Conservation (phyloP, 2,888 invertebrate genomes). For the Palloptera scutellata region DNA sequence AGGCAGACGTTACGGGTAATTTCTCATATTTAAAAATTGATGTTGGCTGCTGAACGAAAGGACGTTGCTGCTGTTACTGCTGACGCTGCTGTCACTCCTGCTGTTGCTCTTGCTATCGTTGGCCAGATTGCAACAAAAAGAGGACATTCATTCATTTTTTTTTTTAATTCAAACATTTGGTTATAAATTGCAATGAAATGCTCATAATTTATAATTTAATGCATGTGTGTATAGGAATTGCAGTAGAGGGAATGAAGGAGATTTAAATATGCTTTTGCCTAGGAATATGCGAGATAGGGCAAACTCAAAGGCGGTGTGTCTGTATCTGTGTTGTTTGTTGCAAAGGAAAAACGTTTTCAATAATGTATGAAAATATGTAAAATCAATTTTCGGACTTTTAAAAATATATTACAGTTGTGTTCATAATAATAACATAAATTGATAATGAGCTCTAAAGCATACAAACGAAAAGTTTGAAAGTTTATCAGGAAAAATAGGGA, state of each 20-base stretch:
- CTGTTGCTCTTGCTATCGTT: neutral
- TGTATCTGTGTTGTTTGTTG: no score
- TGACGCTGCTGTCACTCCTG: neutral
- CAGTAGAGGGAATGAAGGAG: neutral
- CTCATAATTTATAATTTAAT: conserved; percentile 40
- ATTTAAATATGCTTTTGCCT: neutral
- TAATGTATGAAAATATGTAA: neutral
- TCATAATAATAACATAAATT: no score
- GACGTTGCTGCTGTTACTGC: neutral
- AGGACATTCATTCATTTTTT: conserved; percentile 8
- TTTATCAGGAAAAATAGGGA: no score
- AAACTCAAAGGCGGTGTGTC: no score
- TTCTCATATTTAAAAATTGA: conserved; percentile 36
- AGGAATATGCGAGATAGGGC: no score
- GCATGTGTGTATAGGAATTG: conserved; percentile 10
- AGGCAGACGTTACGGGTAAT: conserved; percentile 27
- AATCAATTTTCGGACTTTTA: conserved; percentile 1
- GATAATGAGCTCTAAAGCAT: no score
- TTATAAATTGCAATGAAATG: conserved; percentile 44
- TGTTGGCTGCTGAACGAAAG: neutral
- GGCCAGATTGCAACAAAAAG: neutral
- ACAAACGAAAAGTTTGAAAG: no score
- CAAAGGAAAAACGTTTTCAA: no score
- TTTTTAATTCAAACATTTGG: conserved; percentile 17
- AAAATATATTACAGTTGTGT: no score